These are phyloP conservation scores for Battus philenor DNA, from an alignment of 1,140 invertebrate genomes.

Conservation along the genomic window DNA sequence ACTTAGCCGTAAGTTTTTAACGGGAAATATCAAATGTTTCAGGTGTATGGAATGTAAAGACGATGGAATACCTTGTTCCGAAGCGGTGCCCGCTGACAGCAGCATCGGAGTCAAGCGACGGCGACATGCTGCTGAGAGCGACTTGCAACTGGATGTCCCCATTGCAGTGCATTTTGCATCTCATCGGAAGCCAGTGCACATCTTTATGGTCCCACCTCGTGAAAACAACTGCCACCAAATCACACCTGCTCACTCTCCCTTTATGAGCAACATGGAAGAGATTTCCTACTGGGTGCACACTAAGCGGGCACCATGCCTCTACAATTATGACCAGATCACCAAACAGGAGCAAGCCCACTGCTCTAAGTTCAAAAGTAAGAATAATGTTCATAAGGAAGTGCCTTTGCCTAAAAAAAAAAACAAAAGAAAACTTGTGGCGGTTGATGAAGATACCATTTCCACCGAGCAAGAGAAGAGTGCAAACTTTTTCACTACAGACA, in stretches of 20 bases:
- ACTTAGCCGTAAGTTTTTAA: no score
- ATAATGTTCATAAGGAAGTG: constrained; percentile 32
- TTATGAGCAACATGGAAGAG: constrained; percentile 68
- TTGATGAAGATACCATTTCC: constrained; percentile 49
- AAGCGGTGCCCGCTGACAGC: neutral
- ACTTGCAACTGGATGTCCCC: constrained; percentile 13
- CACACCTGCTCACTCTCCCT: constrained; percentile 33
- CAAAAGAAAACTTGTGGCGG: constrained; percentile 48
- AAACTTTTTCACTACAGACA: constrained; percentile 47
- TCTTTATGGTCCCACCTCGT: constrained; percentile 18
- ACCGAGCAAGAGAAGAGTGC: constrained; percentile 50
- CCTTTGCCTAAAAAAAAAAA: constrained; percentile 48
- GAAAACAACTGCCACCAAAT: constrained; percentile 1
- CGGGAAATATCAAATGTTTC: neutral
- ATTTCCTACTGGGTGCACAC: constrained; percentile 65
- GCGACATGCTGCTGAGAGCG: constrained; percentile 12
- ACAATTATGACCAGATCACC: constrained; percentile 52
- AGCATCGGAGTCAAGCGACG: neutral
- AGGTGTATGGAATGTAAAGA: constrained; percentile 15
- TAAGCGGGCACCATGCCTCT: constrained; percentile 59
- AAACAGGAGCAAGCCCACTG: constrained; percentile 42
- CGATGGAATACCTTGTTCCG: constrained; percentile 2
- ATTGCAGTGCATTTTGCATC: constrained; percentile 8
- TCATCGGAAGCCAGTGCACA: constrained; percentile 19
- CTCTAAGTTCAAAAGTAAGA: constrained; percentile 32